phyloP scores from a whole-genome alignment of 2,113 vertebrate species.

The Cyanoramphus novaezelandiae region DNA sequence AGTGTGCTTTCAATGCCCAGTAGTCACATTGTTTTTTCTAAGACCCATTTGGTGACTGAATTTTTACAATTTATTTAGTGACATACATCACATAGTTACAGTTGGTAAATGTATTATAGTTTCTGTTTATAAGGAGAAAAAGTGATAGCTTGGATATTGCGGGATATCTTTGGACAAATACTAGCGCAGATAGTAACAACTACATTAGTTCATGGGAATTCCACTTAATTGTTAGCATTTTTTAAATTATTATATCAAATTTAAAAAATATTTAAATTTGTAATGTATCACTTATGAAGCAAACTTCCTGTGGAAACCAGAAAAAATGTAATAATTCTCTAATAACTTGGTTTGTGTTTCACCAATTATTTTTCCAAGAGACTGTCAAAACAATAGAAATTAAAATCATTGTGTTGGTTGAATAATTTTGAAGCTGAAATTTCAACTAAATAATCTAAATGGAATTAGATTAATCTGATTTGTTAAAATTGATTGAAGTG shows the following conservation, averaged over 20 bases:
- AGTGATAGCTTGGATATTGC: neutral
- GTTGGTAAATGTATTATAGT: neutral
- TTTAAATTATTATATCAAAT: neutral
- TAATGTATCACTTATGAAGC: neutral
- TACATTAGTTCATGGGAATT: neutral
- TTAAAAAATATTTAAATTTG: neutral
- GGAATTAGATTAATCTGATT: neutral
- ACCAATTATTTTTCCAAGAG: neutral
- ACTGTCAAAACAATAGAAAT: neutral
- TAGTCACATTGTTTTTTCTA: neutral
- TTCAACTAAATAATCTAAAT: neutral
- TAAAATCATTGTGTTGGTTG: neutral
- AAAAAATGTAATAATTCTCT: neutral
- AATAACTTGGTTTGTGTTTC: neutral
- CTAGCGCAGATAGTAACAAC: neutral
- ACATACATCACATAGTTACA: neutral
- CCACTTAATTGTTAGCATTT: neutral
- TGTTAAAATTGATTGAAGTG: neutral
- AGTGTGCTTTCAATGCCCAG: neutral
- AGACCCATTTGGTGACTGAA: neutral
- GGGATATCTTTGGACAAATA: neutral
- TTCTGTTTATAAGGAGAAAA: neutral
- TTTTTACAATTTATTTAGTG: neutral
- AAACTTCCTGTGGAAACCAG: neutral
- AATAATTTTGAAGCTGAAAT: neutral